Evolutionary conservation across 1,140 invertebrate species (phyloP).

Genomic region (Pygmarrhopalites habei): DNA sequence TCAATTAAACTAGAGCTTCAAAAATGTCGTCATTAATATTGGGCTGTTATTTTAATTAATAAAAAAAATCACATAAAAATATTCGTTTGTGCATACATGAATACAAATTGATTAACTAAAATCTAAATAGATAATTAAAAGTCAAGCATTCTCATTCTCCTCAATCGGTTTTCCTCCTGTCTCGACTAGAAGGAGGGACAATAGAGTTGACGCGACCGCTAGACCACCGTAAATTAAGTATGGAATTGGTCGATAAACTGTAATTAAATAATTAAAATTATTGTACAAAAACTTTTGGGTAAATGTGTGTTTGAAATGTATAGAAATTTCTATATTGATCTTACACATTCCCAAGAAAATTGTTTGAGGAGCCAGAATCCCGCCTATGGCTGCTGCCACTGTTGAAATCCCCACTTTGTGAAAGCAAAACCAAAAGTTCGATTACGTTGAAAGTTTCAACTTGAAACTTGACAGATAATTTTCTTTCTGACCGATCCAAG

Average conservation of each 20-base stretch:
- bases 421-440: too few species aligned
- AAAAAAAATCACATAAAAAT: too few species aligned
- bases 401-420: background rate
- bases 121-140: too few species aligned
- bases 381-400: conserved; percentile 10
- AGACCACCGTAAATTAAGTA: conserved; percentile 23
- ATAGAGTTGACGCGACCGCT: conserved; percentile 3
- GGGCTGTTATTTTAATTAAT: too few species aligned
- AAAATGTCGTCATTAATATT: too few species aligned
- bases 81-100: too few species aligned
- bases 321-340: background rate
- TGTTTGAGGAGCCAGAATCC: conserved; percentile 13
- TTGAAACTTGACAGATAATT: too few species aligned
- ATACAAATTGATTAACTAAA: too few species aligned
- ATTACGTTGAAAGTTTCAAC: too few species aligned
- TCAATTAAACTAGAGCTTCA: too few species aligned
- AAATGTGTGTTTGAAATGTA: background rate
- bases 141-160: too few species aligned
- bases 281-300: background rate
- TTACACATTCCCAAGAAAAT: conserved; percentile 16
- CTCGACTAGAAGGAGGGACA: conserved; percentile 12
- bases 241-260: conserved; percentile 10
- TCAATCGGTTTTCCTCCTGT: conserved; percentile 18
- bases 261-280: background rate
- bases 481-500: too few species aligned